phyloP scores from a whole-genome alignment of 1,140 invertebrate genomes.

The Hydropsyche tenuis region DNA sequence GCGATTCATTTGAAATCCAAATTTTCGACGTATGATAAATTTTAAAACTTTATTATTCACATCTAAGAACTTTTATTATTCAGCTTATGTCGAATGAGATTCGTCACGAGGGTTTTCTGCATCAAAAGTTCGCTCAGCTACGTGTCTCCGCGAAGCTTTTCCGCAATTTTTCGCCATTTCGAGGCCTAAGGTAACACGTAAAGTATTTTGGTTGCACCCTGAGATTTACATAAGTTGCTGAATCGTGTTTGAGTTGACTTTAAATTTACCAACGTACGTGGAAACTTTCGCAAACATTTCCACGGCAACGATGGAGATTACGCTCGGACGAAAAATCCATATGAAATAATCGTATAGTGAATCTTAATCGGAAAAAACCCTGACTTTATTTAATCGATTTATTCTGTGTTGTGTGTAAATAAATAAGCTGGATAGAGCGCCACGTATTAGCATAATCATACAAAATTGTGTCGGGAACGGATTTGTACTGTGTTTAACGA shows the following conservation, averaged over 20 bases:
- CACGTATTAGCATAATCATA: conserved; percentile 8
- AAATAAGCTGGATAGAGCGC: conserved; percentile 10
- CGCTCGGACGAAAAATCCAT: neutral
- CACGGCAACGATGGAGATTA: neutral
- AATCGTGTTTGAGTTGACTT: conserved; percentile 48
- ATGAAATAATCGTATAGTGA: too few relatives aligned
- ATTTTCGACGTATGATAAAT: too few relatives aligned
- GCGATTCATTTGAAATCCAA: too few relatives aligned
- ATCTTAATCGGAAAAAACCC: too few relatives aligned
- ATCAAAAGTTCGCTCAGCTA: conserved; percentile 37
- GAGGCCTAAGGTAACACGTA: conserved; percentile 36
- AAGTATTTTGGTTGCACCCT: conserved; percentile 46
- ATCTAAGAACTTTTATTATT: neutral
- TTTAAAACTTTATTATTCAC: neutral
- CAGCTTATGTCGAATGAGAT: neutral
- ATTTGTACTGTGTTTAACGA: conserved; percentile 12
- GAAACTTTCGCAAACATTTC: conserved; percentile 39
- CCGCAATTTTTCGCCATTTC: conserved; percentile 30
- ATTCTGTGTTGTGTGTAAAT: neutral
- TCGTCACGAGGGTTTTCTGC: conserved; percentile 19
- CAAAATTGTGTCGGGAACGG: conserved; percentile 17
- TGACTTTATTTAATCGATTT: too few relatives aligned
- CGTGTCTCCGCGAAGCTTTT: conserved; percentile 32
- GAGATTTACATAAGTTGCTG: conserved; percentile 47
- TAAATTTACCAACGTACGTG: conserved; percentile 45